Percentiles rank a stretch among this genome's conserved stretches.
phyloP scores from a whole-genome alignment of 2,888 invertebrate genomes.

The Euproctis similis region DNA sequence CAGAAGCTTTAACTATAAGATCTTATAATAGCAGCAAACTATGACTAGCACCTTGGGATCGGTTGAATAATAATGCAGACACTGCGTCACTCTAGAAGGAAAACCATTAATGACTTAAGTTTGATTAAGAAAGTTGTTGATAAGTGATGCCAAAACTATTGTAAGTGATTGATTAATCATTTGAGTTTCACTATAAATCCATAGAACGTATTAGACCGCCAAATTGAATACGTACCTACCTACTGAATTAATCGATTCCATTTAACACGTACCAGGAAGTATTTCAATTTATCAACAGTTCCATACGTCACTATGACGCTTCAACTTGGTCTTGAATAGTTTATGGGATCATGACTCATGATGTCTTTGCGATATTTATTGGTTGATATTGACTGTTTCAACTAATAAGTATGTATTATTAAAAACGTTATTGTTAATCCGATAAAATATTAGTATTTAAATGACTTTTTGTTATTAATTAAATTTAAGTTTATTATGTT shows the following conservation, averaged over 20 bases:
- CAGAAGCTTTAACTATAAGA: too few relatives aligned
- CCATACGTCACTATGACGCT: not conserved
- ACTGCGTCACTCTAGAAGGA: constrained; percentile 11
- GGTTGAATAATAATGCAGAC: constrained; percentile 8
- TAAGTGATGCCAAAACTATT: constrained; percentile 15
- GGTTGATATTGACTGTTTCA: too few relatives aligned
- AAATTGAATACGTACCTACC: constrained; percentile 8
- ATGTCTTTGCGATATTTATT: too few relatives aligned
- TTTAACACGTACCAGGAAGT: constrained; percentile 6
- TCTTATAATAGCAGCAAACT: too few relatives aligned
- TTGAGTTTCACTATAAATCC: constrained; percentile 11
- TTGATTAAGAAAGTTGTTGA: constrained; percentile 34
- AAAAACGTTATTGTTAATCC: too few relatives aligned
- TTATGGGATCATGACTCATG: not conserved
- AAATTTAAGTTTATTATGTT: too few relatives aligned
- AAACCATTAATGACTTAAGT: constrained; percentile 29
- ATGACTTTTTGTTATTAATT: too few relatives aligned
- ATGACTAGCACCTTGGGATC: too few relatives aligned
- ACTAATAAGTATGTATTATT: too few relatives aligned
- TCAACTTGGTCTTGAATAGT: constrained; percentile 3
- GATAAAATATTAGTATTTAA: too few relatives aligned
- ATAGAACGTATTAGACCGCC: constrained; percentile 8
- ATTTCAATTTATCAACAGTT: constrained; percentile 11
- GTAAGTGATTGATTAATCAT: constrained; percentile 26
- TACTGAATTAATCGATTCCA: constrained; percentile 8